Evolutionary conservation across 2,888 invertebrate species (phyloP).

Genomic region (Pristionchus fissidentatus): DNA sequence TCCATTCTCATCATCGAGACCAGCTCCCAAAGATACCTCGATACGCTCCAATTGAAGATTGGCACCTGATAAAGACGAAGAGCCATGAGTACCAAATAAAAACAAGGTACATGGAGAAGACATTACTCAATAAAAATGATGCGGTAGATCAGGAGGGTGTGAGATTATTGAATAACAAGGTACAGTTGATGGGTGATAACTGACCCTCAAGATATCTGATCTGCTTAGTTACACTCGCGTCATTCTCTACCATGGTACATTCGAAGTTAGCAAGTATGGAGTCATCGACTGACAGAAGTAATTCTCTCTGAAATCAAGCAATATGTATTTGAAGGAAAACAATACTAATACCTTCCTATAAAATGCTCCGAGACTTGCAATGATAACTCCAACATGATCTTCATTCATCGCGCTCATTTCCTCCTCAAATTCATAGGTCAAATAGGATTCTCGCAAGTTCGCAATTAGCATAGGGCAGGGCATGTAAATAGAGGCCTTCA

Average conservation of each 20-base stretch:
- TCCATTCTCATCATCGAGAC: background rate
- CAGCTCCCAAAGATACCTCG: slow-evolving; percentile 35
- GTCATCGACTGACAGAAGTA: slow-evolving; percentile 58
- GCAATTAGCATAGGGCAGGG: no score
- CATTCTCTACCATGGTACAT: background rate
- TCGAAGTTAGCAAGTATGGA: slow-evolving; percentile 57
- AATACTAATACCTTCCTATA: slow-evolving; percentile 13
- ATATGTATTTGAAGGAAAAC: background rate
- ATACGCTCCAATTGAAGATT: slow-evolving; percentile 69
- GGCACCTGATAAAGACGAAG: no score
- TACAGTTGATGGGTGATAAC: no score
- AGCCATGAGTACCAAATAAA: background rate
- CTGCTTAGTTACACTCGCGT: slow-evolving; percentile 63
- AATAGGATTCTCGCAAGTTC: no score
- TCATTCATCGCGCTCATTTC: background rate
- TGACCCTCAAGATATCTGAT: slow-evolving; percentile 66
- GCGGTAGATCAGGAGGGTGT: no score
- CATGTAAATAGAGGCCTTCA: no score
- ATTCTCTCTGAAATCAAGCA: slow-evolving; percentile 43
- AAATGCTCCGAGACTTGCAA: slow-evolving; percentile 45
- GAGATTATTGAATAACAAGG: no score
- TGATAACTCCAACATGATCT: slow-evolving; percentile 43
- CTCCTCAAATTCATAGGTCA: background rate
- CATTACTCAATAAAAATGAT: background rate
- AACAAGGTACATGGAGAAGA: no score